phyloP scores from a whole-genome alignment of 1,140 invertebrate species.

The fruit fly (Drosophila melanogaster) region Release_6_plus_ISO1_MT NT_033777.3:30647501-30648000 shows the following conservation, averaged over 20 bases:
- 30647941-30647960: constrained; percentile 96
- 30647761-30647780: constrained; percentile 34
- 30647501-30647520: constrained; percentile 85
- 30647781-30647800: constrained; percentile 48
- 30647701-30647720: constrained; percentile 29
- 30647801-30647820: constrained; percentile 58
- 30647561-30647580: constrained; percentile 53
- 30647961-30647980: constrained; percentile 94
- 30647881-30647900: constrained; percentile 87
- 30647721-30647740: constrained; percentile 12
- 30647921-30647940: constrained; percentile 94
- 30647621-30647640: background rate
- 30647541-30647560: constrained; percentile 61
- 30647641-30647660: constrained; percentile 64
- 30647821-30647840: constrained; percentile 42
- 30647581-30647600: background rate
- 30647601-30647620: background rate
- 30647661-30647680: constrained; percentile 50
- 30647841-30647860: background rate
- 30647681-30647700: constrained; percentile 34
- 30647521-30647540: constrained; percentile 37
- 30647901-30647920: constrained; percentile 92
- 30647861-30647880: background rate
- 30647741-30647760: constrained; percentile 53
- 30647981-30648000: constrained; percentile 97